phyloP scores from a whole-genome alignment of 2,888 invertebrate species.

The Heliothis peltigera region DNA sequence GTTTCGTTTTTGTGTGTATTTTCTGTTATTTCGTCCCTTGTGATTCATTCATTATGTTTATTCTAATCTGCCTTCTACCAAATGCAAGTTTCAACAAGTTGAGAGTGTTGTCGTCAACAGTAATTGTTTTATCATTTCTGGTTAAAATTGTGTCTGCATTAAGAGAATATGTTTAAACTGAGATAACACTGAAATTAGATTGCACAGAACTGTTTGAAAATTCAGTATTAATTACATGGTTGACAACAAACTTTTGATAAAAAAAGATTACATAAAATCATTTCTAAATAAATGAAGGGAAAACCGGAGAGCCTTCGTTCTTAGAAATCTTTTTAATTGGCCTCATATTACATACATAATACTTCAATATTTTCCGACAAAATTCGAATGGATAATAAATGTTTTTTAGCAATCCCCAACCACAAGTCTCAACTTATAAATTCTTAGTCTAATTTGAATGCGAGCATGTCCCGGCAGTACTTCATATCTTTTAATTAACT shows the following conservation, averaged over 20 bases:
- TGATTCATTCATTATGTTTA: background rate
- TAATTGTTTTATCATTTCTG: background rate
- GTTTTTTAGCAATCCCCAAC: background rate
- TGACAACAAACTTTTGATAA: too few species aligned
- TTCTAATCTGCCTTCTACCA: background rate
- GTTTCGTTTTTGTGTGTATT: background rate
- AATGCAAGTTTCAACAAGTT: background rate
- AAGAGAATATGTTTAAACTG: background rate
- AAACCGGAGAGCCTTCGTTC: too few species aligned
- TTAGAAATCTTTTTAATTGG: too few species aligned
- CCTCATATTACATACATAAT: too few species aligned
- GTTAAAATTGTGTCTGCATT: background rate
- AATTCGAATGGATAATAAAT: too few species aligned
- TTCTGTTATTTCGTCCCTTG: background rate
- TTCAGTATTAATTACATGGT: background rate
- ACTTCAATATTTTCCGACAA: too few species aligned
- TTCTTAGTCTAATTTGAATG: conserved; percentile 53
- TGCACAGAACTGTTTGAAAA: background rate
- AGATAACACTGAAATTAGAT: background rate
- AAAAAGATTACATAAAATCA: too few species aligned
- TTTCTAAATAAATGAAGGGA: too few species aligned
- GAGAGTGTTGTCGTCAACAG: background rate
- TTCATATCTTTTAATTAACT: conserved; percentile 75
- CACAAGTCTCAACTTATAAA: conserved; percentile 10
- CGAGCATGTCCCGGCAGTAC: conserved; percentile 52